Base-by-base conservation (phyloP, 1,140 invertebrate genomes). In the Hyphantria cunea region DNA sequence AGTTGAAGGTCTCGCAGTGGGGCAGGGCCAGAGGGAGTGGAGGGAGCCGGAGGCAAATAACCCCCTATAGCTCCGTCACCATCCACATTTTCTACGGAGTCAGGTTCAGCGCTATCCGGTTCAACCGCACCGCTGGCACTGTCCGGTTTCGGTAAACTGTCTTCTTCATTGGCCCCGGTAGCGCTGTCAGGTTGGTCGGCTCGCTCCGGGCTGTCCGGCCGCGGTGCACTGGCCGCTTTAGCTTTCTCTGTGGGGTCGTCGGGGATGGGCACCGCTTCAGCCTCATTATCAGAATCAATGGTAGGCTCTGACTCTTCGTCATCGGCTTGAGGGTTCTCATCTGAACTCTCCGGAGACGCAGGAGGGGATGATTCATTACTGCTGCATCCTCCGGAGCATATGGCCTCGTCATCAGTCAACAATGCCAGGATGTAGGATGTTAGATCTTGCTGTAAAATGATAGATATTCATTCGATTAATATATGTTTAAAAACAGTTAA, bases 341-440 rank as follows among this genome's bases (percentile, higher is more conserved):
- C 15, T 6, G 42, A 47, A 7, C 14, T 48, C 25, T 56, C 14
- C 9, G 55, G 34, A 9, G 60, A 51, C 7, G 42, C 12, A 8
- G 49, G 37, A 0, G 58, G 32, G 9, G 50, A 47, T 12, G 56
- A 59, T 11, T 45, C 49, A 0, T 41, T 42, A 7, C 66, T 48
- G 25, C 67, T 72, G 59, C 80, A 78, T 12, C 62, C 63, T 8
- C 79, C 74, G 25, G 82, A 81, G 72, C 71, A 82, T 17, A 48
- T 34, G 0, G 84, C 77, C 63, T 83, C 81, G 60, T 89, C 86
- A 34, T 89, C 86, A 10, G 86, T 89, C 12, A 89, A 69, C 17
- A 89, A 66, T 3, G 86, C 75, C 34, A 89, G 53, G 3, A 86
- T 69, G 64, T 89, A 89, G 0, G 81, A 76, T 9, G 79, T 86